Percentiles rank a stretch among this genome's conserved stretches.
Evolutionary conservation across 2,888 invertebrate species (phyloP).

Genomic region (Nephrotoma appendiculata): DNA sequence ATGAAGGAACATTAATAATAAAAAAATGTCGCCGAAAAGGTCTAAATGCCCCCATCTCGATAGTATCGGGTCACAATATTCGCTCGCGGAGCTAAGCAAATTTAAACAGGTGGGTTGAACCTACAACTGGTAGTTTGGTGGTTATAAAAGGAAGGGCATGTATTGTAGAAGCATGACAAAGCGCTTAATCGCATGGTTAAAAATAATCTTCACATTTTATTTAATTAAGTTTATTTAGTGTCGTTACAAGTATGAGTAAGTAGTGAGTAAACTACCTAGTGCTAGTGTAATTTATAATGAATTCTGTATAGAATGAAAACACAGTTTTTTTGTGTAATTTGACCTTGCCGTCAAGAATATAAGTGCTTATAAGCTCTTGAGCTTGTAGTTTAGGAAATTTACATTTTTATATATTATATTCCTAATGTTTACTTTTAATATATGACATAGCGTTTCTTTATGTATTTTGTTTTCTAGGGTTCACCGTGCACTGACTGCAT

Average conservation of each 20-base stretch:
- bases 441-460: neutral
- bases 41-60: constrained; percentile 15
- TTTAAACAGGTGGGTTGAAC: constrained; percentile 14
- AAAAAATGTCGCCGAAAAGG: constrained; percentile 4
- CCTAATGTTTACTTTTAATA: neutral
- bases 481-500: constrained; percentile 57
- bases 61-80: constrained; percentile 13
- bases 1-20: neutral
- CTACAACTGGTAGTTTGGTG: neutral
- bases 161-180: neutral
- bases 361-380: neutral
- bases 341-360: neutral
- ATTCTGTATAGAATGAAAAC: neutral
- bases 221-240: neutral
- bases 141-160: neutral
- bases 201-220: neutral
- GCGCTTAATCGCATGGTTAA: neutral
- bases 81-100: constrained; percentile 15
- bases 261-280: neutral
- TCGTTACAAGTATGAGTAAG: neutral
- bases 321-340: neutral
- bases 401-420: neutral
- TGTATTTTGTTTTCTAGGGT: constrained; percentile 27
- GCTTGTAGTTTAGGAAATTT: neutral
- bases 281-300: neutral